Conservation (phyloP, 2,113 vertebrate species). For the Okapia johnstoni region DNA sequence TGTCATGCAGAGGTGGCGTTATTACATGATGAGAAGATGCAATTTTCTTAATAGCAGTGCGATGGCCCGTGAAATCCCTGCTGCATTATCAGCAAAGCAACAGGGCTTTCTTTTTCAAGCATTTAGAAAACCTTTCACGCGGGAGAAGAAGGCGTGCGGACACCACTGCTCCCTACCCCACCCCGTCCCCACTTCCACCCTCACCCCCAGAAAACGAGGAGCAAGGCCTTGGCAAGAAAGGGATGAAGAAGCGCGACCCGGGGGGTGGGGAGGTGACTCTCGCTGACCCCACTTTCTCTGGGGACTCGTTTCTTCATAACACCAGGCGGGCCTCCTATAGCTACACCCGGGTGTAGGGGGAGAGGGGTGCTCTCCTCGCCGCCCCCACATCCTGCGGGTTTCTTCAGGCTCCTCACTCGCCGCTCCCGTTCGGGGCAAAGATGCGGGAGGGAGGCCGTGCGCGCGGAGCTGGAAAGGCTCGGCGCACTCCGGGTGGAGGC, state of each 20-base stretch:
- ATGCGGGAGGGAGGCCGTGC: background rate
- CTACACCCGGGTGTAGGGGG: background rate
- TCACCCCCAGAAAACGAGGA: background rate
- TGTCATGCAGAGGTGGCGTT: slow-evolving; percentile 51
- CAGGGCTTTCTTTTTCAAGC: slow-evolving; percentile 66
- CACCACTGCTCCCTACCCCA: background rate
- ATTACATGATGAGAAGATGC: slow-evolving; percentile 75
- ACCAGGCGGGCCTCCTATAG: background rate
- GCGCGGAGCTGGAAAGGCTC: background rate
- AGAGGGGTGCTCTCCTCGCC: background rate
- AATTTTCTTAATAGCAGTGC: slow-evolving; percentile 63
- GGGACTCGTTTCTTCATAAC: background rate
- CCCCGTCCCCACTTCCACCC: background rate
- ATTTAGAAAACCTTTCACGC: slow-evolving; percentile 38
- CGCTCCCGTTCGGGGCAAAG: background rate
- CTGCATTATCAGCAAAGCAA: slow-evolving; percentile 72
- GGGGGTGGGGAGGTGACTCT: background rate
- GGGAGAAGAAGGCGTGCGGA: background rate
- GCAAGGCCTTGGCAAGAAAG: slow-evolving; percentile 14
- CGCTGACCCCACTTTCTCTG: slow-evolving; percentile 22
- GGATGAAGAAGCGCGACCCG: background rate
- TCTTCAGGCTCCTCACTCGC: background rate
- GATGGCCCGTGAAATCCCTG: slow-evolving; percentile 61
- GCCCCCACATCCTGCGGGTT: background rate
- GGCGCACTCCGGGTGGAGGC: slow-evolving; percentile 22